Evolutionary conservation across 1,140 invertebrate genomes (phyloP).

Genomic region (Gryon sp.): DNA sequence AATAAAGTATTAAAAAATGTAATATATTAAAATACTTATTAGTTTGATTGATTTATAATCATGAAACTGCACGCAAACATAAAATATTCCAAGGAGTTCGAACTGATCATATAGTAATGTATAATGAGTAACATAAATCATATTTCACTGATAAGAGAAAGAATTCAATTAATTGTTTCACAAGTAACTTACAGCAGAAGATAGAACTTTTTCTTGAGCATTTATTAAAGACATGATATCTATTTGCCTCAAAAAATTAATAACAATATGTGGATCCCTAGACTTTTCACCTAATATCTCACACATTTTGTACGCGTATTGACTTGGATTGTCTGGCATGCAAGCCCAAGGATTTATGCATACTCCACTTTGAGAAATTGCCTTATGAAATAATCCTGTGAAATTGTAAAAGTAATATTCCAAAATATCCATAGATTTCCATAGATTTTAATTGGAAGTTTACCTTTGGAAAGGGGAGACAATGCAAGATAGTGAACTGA

Average conservation of each 20-base stretch:
- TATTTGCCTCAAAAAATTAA: slow-evolving; percentile 68
- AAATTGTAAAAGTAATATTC: slow-evolving; percentile 1
- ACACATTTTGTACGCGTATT: slow-evolving; percentile 73
- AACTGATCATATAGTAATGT: no score
- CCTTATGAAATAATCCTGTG: slow-evolving; percentile 84
- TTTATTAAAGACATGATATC: slow-evolving; percentile 41
- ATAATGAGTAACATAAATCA: no score
- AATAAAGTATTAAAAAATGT: no score
- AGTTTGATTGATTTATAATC: no score
- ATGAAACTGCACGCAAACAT: no score
- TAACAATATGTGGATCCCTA: slow-evolving; percentile 51
- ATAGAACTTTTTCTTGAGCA: slow-evolving; percentile 46
- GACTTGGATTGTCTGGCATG: slow-evolving; percentile 71
- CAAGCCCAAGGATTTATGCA: slow-evolving; percentile 87
- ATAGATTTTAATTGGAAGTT: neutral
- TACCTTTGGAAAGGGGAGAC: slow-evolving; percentile 51
- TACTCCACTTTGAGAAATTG: slow-evolving; percentile 87
- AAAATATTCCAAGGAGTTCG: no score
- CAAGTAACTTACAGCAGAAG: slow-evolving; percentile 21
- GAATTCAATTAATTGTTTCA: no score
- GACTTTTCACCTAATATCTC: slow-evolving; percentile 65
- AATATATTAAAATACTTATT: no score
- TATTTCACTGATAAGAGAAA: no score
- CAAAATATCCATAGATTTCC: no score
- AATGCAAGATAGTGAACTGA: slow-evolving; percentile 52